Conservation (phyloP, 1,140 invertebrate species). For the Chymomyza costata region DNA sequence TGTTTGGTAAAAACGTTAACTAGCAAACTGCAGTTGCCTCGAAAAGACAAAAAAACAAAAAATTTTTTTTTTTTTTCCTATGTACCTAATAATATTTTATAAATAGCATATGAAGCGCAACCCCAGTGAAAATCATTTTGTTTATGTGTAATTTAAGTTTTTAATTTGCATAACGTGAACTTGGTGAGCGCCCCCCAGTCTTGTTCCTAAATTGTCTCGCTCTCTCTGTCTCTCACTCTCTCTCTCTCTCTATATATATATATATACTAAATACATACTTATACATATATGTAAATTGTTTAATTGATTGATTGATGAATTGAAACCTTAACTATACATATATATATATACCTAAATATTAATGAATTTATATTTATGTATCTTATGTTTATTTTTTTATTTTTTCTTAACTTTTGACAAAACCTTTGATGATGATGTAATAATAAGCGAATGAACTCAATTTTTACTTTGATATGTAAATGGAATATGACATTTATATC, state of each 20-base stretch:
- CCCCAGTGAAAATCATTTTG: neutral
- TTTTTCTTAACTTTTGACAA: conserved; percentile 59
- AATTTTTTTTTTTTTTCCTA: too few species aligned
- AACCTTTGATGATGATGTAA: conserved; percentile 63
- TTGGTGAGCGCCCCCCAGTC: conserved; percentile 57
- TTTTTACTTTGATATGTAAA: conserved; percentile 66
- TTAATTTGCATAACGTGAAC: conserved; percentile 52
- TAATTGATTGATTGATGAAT: conserved; percentile 47
- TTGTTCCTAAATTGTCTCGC: conserved; percentile 45
- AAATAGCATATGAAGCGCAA: too few species aligned
- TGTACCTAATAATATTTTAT: too few species aligned
- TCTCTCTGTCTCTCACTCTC: conserved; percentile 38
- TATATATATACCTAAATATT: conserved; percentile 25
- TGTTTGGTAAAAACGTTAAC: conserved; percentile 1
- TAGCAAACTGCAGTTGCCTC: too few species aligned
- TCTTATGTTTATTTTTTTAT: conserved; percentile 53
- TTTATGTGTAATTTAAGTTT: conserved; percentile 25
- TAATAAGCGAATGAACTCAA: conserved; percentile 68
- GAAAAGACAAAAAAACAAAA: neutral
- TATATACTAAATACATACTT: conserved; percentile 41
- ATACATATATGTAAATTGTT: conserved; percentile 49
- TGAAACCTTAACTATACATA: conserved; percentile 33
- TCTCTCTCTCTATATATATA: conserved; percentile 49
- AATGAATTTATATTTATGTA: conserved; percentile 53
- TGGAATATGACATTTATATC: conserved; percentile 31